Percentiles rank a stretch among this genome's conserved stretches.
These are phyloP conservation scores for Plagodis dolabraria DNA, from an alignment of 2,888 invertebrate genomes.

Conservation along the genomic window DNA sequence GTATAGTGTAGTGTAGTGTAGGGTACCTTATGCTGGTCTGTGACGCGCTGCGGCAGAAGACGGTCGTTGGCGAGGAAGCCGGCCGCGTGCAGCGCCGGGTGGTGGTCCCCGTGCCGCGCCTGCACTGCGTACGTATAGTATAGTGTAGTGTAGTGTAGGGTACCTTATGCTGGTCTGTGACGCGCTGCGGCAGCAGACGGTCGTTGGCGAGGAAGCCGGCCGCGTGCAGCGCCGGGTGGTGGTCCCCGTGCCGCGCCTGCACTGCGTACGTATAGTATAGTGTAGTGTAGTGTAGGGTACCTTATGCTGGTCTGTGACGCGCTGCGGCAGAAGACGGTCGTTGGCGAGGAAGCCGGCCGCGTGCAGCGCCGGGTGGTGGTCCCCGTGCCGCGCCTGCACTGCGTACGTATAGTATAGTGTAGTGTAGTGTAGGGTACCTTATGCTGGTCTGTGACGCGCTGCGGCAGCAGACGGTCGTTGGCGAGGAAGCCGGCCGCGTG, in stretches of 20 bases:
- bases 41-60: constrained; percentile 96
- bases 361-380: constrained; percentile 94
- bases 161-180: constrained; percentile 98
- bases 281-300: no score
- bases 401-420: no score
- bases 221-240: constrained; percentile 92
- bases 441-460: constrained; percentile 99
- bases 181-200: constrained; percentile 96
- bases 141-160: no score
- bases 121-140: constrained; percentile 99
- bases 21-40: constrained; percentile 96
- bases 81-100: constrained; percentile 90
- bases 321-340: constrained; percentile 97
- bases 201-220: constrained; percentile 96
- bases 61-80: constrained; percentile 97
- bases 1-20: no score
- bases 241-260: constrained; percentile 99
- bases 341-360: constrained; percentile 94
- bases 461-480: constrained; percentile 97
- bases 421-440: constrained; percentile 86
- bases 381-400: constrained; percentile 98
- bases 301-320: constrained; percentile 99
- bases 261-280: constrained; percentile 99
- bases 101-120: constrained; percentile 98
- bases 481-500: constrained; percentile 95